A percentile compares a stretch with the other conserved stretches of the same genome.
Conservation (phyloP, 2,113 vertebrate species). For the Redunca redunca region DNA sequence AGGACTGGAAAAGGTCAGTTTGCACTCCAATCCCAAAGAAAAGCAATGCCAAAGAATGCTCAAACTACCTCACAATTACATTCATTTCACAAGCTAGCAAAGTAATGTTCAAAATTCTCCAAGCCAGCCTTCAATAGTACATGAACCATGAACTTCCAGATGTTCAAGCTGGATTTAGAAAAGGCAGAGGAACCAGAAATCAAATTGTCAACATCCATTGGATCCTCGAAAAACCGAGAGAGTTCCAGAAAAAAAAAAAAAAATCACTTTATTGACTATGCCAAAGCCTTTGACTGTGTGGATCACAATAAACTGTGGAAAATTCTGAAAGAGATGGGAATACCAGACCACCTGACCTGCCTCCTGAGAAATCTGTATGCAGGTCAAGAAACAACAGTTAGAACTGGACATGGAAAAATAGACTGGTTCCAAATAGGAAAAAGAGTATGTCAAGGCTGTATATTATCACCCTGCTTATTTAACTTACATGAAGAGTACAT, state of each 20-base stretch:
- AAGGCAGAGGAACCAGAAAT: not conserved
- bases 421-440: not conserved
- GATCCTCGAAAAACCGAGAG: no score
- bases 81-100: not conserved
- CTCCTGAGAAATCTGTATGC: not conserved
- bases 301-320: not conserved
- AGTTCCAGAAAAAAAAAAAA: no score
- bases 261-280: not conserved
- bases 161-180: not conserved
- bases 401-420: not conserved
- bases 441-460: not conserved
- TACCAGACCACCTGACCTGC: not conserved
- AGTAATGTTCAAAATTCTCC: not conserved
- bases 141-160: not conserved
- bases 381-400: not conserved
- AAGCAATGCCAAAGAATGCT: not conserved
- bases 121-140: not conserved
- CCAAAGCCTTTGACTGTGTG: not conserved
- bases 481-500: not conserved
- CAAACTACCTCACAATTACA: not conserved
- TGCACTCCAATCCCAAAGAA: not conserved
- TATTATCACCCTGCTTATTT: not conserved
- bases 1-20: not conserved
- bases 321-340: not conserved
- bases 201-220: no score